These are phyloP conservation scores for Lampropteryx suffumata DNA, from an alignment of 2,888 invertebrate species.

Conservation along the genomic window DNA sequence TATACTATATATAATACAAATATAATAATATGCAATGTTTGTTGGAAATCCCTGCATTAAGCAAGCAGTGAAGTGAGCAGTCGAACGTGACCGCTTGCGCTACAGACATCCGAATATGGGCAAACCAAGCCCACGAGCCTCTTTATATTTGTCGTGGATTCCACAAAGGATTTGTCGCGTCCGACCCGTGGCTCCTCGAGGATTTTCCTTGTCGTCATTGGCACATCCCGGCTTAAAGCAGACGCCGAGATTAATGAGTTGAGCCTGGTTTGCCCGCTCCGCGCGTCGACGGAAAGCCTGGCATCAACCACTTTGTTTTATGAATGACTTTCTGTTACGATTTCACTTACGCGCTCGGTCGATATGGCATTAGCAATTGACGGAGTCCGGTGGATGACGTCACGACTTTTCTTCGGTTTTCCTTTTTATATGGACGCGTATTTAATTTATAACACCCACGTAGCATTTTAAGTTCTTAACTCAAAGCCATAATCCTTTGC, in stretches of 20 bases:
- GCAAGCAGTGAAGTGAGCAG: constrained; percentile 3
- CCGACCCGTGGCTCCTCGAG: constrained; percentile 59
- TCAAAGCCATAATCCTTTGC: constrained; percentile 34
- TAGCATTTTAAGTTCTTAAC: constrained; percentile 18
- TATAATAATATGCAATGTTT: no score
- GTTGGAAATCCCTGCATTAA: no score
- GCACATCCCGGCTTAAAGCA: constrained; percentile 74
- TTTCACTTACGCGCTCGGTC: constrained; percentile 29
- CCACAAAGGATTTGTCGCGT: constrained; percentile 68
- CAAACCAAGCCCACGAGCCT: constrained; percentile 38
- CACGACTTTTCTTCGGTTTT: constrained; percentile 27
- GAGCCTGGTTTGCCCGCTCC: constrained; percentile 48
- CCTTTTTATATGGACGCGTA: constrained; percentile 14
- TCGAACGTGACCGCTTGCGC: constrained; percentile 12
- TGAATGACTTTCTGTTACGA: constrained; percentile 44
- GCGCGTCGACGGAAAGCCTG: constrained; percentile 33
- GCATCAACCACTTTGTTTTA: constrained; percentile 44
- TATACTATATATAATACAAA: no score
- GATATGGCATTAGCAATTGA: constrained; percentile 10
- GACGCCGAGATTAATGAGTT: constrained; percentile 78
- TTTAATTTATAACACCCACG: constrained; percentile 17
- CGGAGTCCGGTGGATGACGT: constrained; percentile 23
- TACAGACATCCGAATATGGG: constrained; percentile 33
- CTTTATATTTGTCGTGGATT: constrained; percentile 67
- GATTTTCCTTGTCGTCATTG: constrained; percentile 74